These are phyloP conservation scores for Sebastes ruberrimus DNA, from an alignment of 2,797 vertebrate genomes.

Conservation along the genomic window DNA sequence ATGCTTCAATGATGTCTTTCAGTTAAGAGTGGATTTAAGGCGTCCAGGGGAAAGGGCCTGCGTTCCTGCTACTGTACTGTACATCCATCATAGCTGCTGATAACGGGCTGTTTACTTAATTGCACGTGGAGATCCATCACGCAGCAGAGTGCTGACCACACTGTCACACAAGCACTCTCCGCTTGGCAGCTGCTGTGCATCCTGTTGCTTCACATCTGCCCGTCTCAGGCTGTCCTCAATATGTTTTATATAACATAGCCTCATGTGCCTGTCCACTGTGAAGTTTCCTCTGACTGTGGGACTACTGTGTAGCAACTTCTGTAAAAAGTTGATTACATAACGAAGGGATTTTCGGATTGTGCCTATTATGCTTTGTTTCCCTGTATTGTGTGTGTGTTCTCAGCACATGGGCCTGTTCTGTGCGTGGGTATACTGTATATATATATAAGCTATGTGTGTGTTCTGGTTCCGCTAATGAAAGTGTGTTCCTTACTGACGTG, in stretches of 20 bases:
- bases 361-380: conserved; percentile 19
- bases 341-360: conserved; percentile 27
- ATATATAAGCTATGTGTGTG: conserved; percentile 26
- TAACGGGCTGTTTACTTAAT: conserved; percentile 61
- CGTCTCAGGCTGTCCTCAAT: background rate
- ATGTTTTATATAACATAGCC: conserved; percentile 28
- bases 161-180: conserved; percentile 3
- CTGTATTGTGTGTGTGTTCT: background rate
- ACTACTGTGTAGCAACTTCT: conserved; percentile 21
- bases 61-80: conserved; percentile 4
- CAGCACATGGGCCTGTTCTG: background rate
- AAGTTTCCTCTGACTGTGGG: conserved; percentile 7
- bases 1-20: conserved; percentile 16
- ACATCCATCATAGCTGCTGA: conserved; percentile 51
- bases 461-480: conserved; percentile 40
- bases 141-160: conserved; percentile 25
- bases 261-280: background rate
- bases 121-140: conserved; percentile 47
- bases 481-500: conserved; percentile 39
- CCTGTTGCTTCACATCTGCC: conserved; percentile 27
- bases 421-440: background rate
- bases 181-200: conserved; percentile 7
- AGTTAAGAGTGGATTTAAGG: conserved; percentile 35
- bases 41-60: conserved; percentile 25
- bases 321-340: conserved; percentile 27